Conservation (phyloP, 2,113 vertebrate genomes). For the Elachura formosa region DNA sequence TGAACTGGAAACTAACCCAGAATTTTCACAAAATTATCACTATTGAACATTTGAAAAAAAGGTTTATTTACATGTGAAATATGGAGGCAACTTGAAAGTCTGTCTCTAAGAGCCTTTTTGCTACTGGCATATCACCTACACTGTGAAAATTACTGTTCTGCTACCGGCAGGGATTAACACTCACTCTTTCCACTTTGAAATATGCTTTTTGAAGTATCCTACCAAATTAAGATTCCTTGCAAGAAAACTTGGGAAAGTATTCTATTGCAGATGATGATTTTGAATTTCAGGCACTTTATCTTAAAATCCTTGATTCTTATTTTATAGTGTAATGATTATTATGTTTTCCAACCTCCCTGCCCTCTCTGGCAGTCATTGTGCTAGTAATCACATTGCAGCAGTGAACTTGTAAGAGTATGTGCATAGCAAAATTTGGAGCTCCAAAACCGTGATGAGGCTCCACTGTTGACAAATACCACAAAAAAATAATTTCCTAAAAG, state of each 20-base stretch:
- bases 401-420: neutral
- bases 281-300: neutral
- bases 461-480: neutral
- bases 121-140: neutral
- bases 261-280: neutral
- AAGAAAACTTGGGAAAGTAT: neutral
- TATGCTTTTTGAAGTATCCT: neutral
- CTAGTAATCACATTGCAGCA: neutral
- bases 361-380: neutral
- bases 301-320: neutral
- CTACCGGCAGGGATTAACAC: neutral
- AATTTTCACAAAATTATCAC: neutral
- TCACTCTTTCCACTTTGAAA: constrained; percentile 32
- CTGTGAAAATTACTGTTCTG: constrained; percentile 15
- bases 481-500: neutral
- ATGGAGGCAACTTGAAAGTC: neutral
- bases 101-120: neutral
- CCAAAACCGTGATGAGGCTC: neutral
- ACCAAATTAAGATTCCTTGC: neutral
- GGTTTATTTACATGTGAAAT: constrained; percentile 31
- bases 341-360: neutral
- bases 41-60: neutral
- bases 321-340: neutral
- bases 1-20: neutral
- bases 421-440: neutral